A percentile compares a stretch with the other conserved stretches of the same genome.
These are phyloP conservation scores for Oikopleura dioica DNA, from an alignment of 23 tunicate species.

Conservation along the genomic window DNA sequence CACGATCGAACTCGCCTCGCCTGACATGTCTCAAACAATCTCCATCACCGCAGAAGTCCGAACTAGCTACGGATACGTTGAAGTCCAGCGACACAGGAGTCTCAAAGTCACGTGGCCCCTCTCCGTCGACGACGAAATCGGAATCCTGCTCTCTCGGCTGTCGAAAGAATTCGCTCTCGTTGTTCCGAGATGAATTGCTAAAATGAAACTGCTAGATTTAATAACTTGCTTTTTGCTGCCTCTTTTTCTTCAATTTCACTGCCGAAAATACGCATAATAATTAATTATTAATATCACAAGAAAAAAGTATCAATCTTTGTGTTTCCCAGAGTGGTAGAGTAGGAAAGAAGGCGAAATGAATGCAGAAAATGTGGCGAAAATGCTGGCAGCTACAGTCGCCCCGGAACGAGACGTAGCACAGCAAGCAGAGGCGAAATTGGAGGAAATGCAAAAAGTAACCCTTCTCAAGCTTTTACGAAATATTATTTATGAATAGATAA, in stretches of 20 bases:
- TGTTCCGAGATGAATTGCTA: not conserved
- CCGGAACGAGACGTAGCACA: not conserved
- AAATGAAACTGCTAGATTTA: no score
- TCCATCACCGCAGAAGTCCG: no score
- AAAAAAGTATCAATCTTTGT: no score
- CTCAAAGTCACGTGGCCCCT: not conserved
- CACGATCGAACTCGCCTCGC: no score
- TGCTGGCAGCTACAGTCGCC: slow-evolving; percentile 5
- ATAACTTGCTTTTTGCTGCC: no score
- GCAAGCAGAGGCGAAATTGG: not conserved
- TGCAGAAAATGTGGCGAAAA: not conserved
- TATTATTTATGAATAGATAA: not conserved
- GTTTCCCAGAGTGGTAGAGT: not conserved
- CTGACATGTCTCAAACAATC: no score
- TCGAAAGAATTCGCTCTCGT: not conserved
- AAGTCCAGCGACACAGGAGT: not conserved
- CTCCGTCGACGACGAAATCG: not conserved
- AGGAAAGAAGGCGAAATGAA: not conserved
- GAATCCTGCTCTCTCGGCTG: not conserved
- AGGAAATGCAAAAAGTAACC: slow-evolving; percentile 6
- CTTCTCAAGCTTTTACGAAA: not conserved
- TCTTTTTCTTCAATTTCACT: not conserved
- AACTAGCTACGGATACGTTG: no score
- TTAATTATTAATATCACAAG: no score
- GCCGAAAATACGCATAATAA: not conserved